These are phyloP conservation scores for Psettodes erumei DNA, from an alignment of 2,113 vertebrate species.

Conservation along the genomic window DNA sequence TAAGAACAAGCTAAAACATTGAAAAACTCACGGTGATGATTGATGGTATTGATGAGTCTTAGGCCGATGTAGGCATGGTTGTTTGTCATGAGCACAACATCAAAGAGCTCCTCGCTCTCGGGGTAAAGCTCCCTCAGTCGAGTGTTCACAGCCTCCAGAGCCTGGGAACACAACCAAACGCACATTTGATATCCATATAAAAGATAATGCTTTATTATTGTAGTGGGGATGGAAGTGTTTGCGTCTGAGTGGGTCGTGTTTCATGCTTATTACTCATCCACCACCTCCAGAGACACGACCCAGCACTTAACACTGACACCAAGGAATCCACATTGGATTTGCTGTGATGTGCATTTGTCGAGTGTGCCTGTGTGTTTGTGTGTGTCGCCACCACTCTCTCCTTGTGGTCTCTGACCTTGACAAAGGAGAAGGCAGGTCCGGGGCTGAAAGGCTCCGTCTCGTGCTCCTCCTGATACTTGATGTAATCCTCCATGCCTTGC, in stretches of 20 bases:
- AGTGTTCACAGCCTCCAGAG: conserved; percentile 90
- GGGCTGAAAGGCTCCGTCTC: conserved; percentile 91
- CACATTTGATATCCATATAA: background rate
- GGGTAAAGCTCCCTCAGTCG: conserved; percentile 91
- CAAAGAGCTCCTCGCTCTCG: conserved; percentile 93
- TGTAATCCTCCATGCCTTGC: conserved; percentile 92
- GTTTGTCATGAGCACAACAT: conserved; percentile 96
- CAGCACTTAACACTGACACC: background rate
- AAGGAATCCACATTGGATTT: background rate
- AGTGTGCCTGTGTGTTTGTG: background rate
- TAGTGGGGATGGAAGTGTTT: background rate
- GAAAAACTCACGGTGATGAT: conserved; percentile 89
- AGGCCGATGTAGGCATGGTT: conserved; percentile 94
- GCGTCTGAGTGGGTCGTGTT: conserved; percentile 6
- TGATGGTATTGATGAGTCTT: conserved; percentile 96
- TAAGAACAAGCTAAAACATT: background rate
- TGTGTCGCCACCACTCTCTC: background rate
- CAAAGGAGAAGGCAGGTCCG: conserved; percentile 94
- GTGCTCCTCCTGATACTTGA: conserved; percentile 92
- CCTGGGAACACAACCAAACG: conserved; percentile 68
- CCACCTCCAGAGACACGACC: conserved; percentile 74
- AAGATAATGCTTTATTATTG: background rate
- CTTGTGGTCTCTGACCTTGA: conserved; percentile 85
- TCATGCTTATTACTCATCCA: conserved; percentile 68
- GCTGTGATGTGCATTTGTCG: background rate